Evolutionary conservation across 2,113 vertebrate genomes (phyloP), one percentile per base, ranked within the genome.

Genomic region (Apaloderma vittatum): DNA sequence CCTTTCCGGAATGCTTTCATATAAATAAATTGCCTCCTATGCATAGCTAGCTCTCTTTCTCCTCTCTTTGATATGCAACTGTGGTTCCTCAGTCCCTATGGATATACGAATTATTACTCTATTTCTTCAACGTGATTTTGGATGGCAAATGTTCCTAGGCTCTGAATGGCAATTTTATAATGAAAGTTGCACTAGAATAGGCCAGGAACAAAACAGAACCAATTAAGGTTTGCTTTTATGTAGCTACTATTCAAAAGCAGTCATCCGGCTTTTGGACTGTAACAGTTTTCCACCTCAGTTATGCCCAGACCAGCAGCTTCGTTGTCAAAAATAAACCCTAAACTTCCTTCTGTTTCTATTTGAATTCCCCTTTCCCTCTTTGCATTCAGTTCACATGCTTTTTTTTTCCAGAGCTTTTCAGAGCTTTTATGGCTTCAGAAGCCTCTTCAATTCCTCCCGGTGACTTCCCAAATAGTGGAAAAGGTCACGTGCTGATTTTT

Each of bases 151-250:
- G 73, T 86, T 93, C 23, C 52, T 77, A 57, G 57, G 19, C 24
- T 57, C 27, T 73, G 77, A 87, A 75, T 79, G 62, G 73, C 58
- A 40, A 54, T 86, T 84, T 92, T 72, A 15, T 75, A 78, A 48
- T 91, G 65, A 40, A 89, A 87, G 61, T 71, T 93, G 45, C 57
- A 71, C 22, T 45, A 74, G 68, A 95, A 74, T 58, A 89, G 79
- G 16, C 63, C 34, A 71, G 74, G 62, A 91, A 83, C 54, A 73
- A 86, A 94, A 58, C 45, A 68, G 22, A 57, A 30, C 54, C 63
- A 73, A 67, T 77, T 88, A 76, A 83, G 46, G 7, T 52, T 85
- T 96, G 43, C 40, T 83, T 90, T 94, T 76, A 58, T 93, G 61
- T 80, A 87, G 59, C 80, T 78, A 20, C 68, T 61, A n/a, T 78